Conservation (phyloP, 2,113 vertebrate genomes). For the Rhineura floridana region DNA sequence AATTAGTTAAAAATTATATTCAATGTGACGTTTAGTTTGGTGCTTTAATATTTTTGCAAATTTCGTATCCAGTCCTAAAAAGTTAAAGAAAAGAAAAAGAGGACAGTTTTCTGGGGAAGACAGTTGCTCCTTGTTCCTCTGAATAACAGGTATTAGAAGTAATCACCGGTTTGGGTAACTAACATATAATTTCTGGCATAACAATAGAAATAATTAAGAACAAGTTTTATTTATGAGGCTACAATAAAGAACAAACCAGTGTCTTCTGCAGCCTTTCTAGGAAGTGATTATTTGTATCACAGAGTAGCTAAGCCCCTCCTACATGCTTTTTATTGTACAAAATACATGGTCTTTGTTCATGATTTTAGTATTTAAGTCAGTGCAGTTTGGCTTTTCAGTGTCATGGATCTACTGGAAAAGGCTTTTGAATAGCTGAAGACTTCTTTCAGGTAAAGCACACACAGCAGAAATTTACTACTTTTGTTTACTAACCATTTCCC, state of each 20-base stretch:
- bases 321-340: neutral
- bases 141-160: neutral
- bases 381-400: neutral
- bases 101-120: neutral
- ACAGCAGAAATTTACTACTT: neutral
- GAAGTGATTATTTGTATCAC: neutral
- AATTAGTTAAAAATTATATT: neutral
- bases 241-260: neutral
- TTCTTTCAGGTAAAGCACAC: constrained; percentile 13
- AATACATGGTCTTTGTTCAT: constrained; percentile 33
- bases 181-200: constrained; percentile 1
- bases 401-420: neutral
- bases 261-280: neutral
- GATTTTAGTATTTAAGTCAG: constrained; percentile 27
- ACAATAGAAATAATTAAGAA: constrained; percentile 1
- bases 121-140: neutral
- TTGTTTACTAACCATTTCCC: fast-evolving
- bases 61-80: neutral
- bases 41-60: neutral
- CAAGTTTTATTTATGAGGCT: neutral
- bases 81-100: neutral
- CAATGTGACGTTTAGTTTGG: neutral
- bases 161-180: neutral
- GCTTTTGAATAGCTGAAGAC: constrained; percentile 12
- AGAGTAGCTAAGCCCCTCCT: neutral